Evolutionary conservation across 2,797 vertebrate species (phyloP).

Genomic region (Spea hammondii): DNA sequence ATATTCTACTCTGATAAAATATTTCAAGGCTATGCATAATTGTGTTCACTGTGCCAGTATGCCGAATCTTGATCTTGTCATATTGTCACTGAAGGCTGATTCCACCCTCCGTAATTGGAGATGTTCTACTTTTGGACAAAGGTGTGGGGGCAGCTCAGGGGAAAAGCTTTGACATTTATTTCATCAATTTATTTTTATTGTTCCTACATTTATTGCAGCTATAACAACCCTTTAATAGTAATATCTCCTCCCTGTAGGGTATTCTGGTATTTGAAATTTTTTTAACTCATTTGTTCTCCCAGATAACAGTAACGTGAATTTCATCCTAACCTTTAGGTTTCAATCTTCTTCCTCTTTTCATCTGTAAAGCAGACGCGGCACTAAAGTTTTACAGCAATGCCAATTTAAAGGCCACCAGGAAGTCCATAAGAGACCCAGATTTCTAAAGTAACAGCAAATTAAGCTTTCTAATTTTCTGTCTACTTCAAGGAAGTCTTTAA

Average conservation of each 20-base stretch:
- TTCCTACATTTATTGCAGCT: conserved; percentile 81
- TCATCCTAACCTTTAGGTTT: conserved; percentile 81
- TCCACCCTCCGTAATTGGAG: conserved; percentile 82
- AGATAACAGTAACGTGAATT: conserved; percentile 83
- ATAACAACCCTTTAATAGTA: conserved; percentile 85
- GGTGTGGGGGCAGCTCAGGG: conserved; percentile 81
- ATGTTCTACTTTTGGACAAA: conserved; percentile 84
- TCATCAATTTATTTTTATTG: conserved; percentile 86
- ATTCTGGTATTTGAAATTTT: conserved; percentile 87
- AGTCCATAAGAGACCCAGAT: conserved; percentile 69
- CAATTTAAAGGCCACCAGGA: conserved; percentile 74
- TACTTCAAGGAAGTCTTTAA: conserved; percentile 68
- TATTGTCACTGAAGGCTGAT: conserved; percentile 80
- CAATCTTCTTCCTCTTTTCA: conserved; percentile 74
- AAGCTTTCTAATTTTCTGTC: conserved; percentile 72
- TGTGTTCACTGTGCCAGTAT: conserved; percentile 73
- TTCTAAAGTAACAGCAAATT: conserved; percentile 74
- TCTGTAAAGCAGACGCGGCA: conserved; percentile 70
- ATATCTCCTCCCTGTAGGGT: conserved; percentile 84
- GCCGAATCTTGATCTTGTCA: conserved; percentile 77
- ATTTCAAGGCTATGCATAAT: conserved; percentile 83
- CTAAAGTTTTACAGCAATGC: conserved; percentile 78
- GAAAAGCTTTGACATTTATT: conserved; percentile 82
- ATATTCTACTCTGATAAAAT: conserved; percentile 76
- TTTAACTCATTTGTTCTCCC: conserved; percentile 85